Base-by-base conservation (phyloP, 2,888 invertebrate species). In the Caenorhabditis wallacei region DNA sequence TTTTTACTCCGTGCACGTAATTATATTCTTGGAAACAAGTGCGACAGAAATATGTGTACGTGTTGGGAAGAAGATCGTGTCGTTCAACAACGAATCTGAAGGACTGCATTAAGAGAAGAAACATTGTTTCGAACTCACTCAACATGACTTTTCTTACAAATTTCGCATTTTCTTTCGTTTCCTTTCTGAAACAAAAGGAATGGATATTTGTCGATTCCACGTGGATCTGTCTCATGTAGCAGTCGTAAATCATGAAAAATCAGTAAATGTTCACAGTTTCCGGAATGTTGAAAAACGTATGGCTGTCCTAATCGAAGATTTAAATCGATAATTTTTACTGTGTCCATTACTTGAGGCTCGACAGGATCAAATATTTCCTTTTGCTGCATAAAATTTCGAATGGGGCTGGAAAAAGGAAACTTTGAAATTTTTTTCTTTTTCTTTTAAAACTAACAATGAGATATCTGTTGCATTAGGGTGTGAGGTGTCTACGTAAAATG, bases 191-290 rank as follows among this genome's bases (percentile, higher is more conserved):
- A 90, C 16, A 88, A 64, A 8, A 80, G 46, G 20, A 88, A 79
- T 3, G 91, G 91, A 80, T 90, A 91, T 8, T 46, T 43, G 0
- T 64, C 46, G 7, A 79, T 20, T 24, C 56, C 81, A 35, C 89
- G 88, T 13, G 79, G 83, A 81, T 91, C 91, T 10, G 86, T 70
- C n/a, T 84, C 82, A 51, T 87, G 84, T 40, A 91, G 61, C 20
- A 90, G 71, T 18, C 90, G 84, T 11, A 91, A 75, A 82, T 91
- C 91, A 46, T 91, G 88, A 80, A 91, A 91, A 13, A 89, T 64
- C 18, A 89, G 40, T 13, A 88, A 54, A 66, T 89, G 89, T 64
- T 89, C 89, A 69, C 89, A 89, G n/a, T 87, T 86, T 18, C 88
- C 88, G 18, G 88, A 85, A 63, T 89, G 89, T 46, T 86, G 82